Percentiles rank a stretch among this genome's conserved stretches.
Conservation (phyloP, 2,888 invertebrate species). For the Ceramica pisi region DNA sequence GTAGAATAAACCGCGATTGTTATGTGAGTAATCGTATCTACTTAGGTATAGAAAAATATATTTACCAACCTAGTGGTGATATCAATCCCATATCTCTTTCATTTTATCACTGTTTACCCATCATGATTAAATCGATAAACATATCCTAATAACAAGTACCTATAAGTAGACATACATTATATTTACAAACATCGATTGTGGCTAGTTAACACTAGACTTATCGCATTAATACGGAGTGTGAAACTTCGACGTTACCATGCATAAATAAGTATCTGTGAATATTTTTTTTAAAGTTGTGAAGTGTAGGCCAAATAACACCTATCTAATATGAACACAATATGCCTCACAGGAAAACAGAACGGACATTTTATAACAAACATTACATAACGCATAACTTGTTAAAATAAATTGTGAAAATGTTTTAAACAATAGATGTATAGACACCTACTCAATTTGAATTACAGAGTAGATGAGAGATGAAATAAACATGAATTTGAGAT, state of each 20-base stretch:
- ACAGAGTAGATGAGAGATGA: conserved; percentile 5
- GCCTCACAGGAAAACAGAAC: neutral
- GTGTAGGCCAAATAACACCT: neutral
- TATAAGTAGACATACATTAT: neutral
- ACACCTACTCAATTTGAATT: conserved; percentile 13
- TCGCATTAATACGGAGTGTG: neutral
- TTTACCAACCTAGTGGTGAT: neutral
- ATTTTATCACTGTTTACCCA: conserved; percentile 4
- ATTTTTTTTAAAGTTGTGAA: conserved; percentile 1
- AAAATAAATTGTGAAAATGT: conserved; percentile 6
- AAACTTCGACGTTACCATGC: neutral
- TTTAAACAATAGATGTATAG: conserved; percentile 7
- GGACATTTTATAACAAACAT: neutral
- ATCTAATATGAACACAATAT: neutral
- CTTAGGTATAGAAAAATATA: neutral
- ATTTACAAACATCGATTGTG: neutral
- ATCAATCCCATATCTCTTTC: conserved; percentile 4
- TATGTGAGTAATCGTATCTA: neutral
- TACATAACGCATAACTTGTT: neutral
- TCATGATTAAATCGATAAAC: conserved; percentile 12
- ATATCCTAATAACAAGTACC: neutral
- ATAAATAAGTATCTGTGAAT: neutral
- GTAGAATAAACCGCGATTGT: neutral
- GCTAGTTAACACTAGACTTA: neutral
- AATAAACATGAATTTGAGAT: conserved; percentile 13